phyloP scores from a whole-genome alignment of 2,888 invertebrate genomes.

The Athalia cordata region DNA sequence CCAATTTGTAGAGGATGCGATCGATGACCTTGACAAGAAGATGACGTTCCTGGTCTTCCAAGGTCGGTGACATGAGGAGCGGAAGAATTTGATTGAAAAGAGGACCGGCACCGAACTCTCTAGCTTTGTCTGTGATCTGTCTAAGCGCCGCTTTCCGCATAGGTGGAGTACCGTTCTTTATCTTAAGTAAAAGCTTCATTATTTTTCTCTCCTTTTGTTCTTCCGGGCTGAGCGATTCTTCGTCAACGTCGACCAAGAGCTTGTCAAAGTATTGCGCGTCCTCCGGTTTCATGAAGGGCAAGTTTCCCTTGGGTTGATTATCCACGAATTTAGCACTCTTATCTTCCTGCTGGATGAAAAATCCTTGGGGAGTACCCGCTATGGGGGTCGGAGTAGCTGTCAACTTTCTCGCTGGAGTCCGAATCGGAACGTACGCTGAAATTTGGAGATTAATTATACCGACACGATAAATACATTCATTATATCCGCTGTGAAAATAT shows the following conservation, averaged over 20 bases:
- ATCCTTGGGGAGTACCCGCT: constrained; percentile 92
- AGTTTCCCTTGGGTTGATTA: constrained; percentile 97
- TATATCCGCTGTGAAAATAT: constrained; percentile 22
- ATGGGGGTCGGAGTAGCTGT: constrained; percentile 99
- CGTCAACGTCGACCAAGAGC: constrained; percentile 97
- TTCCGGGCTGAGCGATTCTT: constrained; percentile 94
- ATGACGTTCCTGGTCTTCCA: constrained; percentile 99
- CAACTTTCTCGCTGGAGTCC: constrained; percentile 97
- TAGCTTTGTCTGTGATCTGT: constrained; percentile 98
- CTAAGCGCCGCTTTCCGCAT: constrained; percentile 98
- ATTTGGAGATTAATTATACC: neutral
- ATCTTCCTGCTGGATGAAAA: constrained; percentile 95
- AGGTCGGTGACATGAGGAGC: constrained; percentile 98
- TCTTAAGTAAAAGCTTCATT: constrained; percentile 98
- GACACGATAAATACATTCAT: constrained; percentile 6
- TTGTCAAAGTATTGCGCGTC: constrained; percentile 99
- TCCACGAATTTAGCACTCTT: constrained; percentile 92
- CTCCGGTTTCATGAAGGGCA: constrained; percentile 99
- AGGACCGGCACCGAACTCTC: constrained; percentile 98
- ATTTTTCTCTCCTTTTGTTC: constrained; percentile 99
- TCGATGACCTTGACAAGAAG: constrained; percentile 99
- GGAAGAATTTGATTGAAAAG: constrained; percentile 99
- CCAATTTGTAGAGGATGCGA: constrained; percentile 97
- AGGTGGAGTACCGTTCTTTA: constrained; percentile 99
- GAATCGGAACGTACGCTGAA: constrained; percentile 92